Base-by-base conservation (phyloP, 2,888 invertebrate genomes). In the Argynnis bischoffii region DNA sequence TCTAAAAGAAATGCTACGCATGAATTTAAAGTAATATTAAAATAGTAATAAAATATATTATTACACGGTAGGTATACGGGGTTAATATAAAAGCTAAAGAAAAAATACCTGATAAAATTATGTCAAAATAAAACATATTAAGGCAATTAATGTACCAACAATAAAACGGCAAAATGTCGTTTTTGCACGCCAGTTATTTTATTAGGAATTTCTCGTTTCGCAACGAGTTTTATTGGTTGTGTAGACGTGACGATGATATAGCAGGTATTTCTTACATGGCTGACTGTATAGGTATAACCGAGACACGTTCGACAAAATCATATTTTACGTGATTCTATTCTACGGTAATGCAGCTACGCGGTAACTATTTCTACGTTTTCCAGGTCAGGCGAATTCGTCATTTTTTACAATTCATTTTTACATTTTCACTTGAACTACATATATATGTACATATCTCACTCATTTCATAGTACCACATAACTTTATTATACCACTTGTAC, bases 311-410 rank as follows among this genome's bases (percentile, higher is more conserved):
- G 84, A 85, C 84, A 79, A 86, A 88, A 88, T 88, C 87, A 89
- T 89, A 89, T 89, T 88, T 87, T 89, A 89, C 89, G 89, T 89
- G 89, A 88, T 87, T 85, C 86, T 81, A 87, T 88, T 87, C 82
- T 72, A 66, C 56, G 54, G 67, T 69, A 66, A 69, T 69, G 69
- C 72, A 63, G 55, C 55, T 60, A 63, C 55, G 56, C 53, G 63
- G 69, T 67, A 59, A 65, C 65, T 72, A 66, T 67, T 66, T 64
- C 61, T 61, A 46, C 61, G 41, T 46, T 64, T 66, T 69, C 66
- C 64, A 57, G 69, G 66, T 66, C 67, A 65, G 41, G 18, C 18
- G 21, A 63, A 64, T 53, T 47, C 35, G 26, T n/a, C 6, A 50
- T 26, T 67, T 55, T 64, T 60, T 48, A 41, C 21, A 65, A 53